Evolutionary conservation across 2,113 vertebrate genomes (phyloP), one percentile per base, ranked within the genome.

Genomic region (Phalacrocorax carbo): DNA sequence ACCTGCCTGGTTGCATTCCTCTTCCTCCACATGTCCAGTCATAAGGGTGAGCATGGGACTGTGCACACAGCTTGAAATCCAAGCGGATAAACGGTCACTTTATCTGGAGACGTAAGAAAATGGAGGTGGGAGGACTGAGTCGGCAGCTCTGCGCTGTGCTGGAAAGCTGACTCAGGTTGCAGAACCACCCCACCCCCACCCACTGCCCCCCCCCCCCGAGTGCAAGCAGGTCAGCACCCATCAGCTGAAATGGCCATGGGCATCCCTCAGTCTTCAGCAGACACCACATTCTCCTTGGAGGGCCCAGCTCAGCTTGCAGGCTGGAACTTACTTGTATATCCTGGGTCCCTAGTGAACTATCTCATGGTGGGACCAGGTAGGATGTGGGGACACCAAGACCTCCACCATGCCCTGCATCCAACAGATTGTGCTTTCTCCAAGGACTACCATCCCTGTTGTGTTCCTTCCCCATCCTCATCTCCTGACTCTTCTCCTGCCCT

Each of bases 1-100:
- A 96, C 97, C 97, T 95, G 96, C 97, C 95, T 30, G 95, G 94
- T 96, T 46, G 58, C 97, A 97, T 97, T 97, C 97, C 95, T 97
- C 84, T 7, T 85, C 30, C 73, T 89, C 68, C 86, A 86, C 5
- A 36, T 82, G 96, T 96, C 96, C 96, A 91, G 95, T 89, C 11
- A 0, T 78, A 89, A 84, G 83, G 91, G 65, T 78, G 80, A 96
- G 90, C 34, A 1, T 8, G 0, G 76, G 91, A 91, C 93, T 91
- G 91, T 13, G 84, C 94, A 65, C 84, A 79, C 94, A 82, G 95
- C 95, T 30, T 34, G 84, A 91, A 95, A 96, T 13, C 86, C 88
- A 62, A 22, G 92, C 8, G 36, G 85, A 72, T 86, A 72, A 95
- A 92, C 6, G 86, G 92, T 72, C 96, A 92, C 93, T 88, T n/a